Percentiles rank a stretch among this genome's conserved stretches.
phyloP scores from a whole-genome alignment of 2,113 vertebrate genomes.

The Circaetus cinerascens region DNA sequence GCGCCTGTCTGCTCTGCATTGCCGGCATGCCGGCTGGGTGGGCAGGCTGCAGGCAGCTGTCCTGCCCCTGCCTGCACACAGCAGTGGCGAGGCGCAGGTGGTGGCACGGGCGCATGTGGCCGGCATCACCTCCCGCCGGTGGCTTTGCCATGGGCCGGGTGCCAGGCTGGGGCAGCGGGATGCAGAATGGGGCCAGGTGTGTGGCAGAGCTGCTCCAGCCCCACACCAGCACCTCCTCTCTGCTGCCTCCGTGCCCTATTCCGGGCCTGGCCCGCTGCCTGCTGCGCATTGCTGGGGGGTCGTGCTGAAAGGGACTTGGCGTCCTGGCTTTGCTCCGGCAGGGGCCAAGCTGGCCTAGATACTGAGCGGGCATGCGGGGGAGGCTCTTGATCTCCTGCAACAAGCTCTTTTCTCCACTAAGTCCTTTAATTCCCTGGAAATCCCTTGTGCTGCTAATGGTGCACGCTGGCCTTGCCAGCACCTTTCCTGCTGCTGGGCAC shows the following conservation, averaged over 20 bases:
- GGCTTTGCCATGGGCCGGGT: accelerated
- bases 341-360: neutral
- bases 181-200: neutral
- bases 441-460: neutral
- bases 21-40: accelerated
- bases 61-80: neutral
- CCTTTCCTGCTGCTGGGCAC: neutral
- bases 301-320: constrained; percentile 38
- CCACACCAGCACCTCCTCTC: neutral
- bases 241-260: neutral
- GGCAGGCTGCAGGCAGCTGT: constrained; percentile 29
- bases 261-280: neutral
- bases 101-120: accelerated
- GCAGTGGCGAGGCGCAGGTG: neutral
- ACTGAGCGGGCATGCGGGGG: neutral
- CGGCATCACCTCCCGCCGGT: accelerated
- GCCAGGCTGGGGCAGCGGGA: accelerated
- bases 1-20: accelerated
- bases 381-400: neutral
- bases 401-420: constrained; percentile 3
- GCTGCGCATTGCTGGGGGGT: neutral
- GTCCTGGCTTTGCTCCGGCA: neutral
- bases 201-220: neutral
- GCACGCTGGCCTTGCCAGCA: neutral
- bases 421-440: constrained; percentile 45